phyloP scores from a whole-genome alignment of 2,888 invertebrate genomes.

The Tenthredo distinguenda region DNA sequence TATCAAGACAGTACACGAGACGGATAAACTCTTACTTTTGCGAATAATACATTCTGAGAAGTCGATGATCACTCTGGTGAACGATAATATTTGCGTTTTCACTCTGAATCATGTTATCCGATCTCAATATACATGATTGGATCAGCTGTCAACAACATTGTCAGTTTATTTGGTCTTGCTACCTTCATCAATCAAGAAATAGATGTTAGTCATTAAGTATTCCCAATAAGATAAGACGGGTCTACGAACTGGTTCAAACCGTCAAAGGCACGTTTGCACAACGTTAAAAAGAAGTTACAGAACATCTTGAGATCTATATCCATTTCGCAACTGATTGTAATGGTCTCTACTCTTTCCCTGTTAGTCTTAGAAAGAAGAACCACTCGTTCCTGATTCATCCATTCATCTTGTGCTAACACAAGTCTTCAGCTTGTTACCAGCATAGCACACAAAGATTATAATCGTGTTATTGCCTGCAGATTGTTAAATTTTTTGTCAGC shows the following conservation, averaged over 20 bases:
- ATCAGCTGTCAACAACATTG: not conserved
- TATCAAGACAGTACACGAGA: not conserved
- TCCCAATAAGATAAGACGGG: not conserved
- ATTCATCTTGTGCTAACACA: not conserved
- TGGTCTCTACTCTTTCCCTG: not conserved
- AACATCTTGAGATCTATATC: not conserved
- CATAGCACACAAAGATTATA: too few species aligned
- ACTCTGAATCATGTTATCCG: not conserved
- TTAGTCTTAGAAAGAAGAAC: not conserved
- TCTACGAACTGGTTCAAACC: too few species aligned
- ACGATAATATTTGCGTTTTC: not conserved
- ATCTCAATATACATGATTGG: not conserved
- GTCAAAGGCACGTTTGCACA: too few species aligned
- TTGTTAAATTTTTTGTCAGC: too few species aligned
- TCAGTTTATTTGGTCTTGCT: not conserved
- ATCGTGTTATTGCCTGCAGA: not conserved
- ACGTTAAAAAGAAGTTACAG: not conserved
- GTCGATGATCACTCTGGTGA: not conserved
- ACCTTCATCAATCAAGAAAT: not conserved
- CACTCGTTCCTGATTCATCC: not conserved
- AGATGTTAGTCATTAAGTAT: not conserved
- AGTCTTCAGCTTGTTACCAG: not conserved
- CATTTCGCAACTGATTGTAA: not conserved
- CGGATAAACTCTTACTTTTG: not conserved
- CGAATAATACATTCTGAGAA: not conserved